Evolutionary conservation across 2,797 vertebrate species (phyloP).

Genomic region (Mallotus villosus): DNA sequence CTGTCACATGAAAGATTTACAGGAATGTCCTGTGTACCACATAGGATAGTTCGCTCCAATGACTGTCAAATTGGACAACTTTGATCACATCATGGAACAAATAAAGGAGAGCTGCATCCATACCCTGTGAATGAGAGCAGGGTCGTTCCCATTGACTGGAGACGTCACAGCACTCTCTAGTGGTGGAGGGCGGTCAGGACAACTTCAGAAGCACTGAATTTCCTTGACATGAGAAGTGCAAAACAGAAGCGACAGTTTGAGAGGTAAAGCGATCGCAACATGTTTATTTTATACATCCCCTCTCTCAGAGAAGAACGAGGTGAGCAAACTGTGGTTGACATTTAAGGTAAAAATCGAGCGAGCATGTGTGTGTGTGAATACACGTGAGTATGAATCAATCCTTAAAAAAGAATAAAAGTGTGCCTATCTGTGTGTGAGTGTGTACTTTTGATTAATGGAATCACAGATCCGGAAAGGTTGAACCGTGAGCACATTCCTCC

Average conservation of each 20-base stretch:
- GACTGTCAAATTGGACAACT: no score
- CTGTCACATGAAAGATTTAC: no score
- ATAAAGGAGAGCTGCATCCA: neutral
- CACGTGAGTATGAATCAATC: neutral
- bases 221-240: neutral
- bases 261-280: no score
- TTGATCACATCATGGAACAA: no score
- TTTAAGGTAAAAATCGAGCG: neutral
- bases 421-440: slow-evolving; percentile 10
- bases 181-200: slow-evolving; percentile 3
- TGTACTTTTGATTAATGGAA: neutral
- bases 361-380: neutral
- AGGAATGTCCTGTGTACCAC: no score
- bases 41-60: no score
- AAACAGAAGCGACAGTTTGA: no score
- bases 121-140: slow-evolving; percentile 19
- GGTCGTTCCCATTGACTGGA: neutral
- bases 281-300: no score
- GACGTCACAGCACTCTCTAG: slow-evolving; percentile 24
- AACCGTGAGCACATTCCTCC: slow-evolving; percentile 2
- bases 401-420: neutral
- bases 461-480: neutral
- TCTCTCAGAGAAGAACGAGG: no score
- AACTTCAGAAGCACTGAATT: neutral
- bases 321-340: no score